Percentiles rank a stretch among this genome's conserved stretches.
phyloP scores from a whole-genome alignment of 2,888 invertebrate genomes.

The Agapostemon virescens region DNA sequence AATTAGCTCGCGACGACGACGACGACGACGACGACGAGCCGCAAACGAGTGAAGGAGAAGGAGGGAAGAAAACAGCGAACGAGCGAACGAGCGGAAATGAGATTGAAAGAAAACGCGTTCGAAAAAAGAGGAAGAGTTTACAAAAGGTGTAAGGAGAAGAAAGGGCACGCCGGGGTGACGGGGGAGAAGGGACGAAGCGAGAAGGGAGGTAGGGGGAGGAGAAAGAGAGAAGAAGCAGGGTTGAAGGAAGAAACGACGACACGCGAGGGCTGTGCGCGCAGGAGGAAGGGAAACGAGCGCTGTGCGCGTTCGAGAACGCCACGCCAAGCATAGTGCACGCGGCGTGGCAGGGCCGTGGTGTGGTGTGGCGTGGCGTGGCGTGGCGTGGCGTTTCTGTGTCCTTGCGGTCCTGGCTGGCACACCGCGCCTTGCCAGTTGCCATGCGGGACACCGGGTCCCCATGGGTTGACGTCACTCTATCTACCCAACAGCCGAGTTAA shows the following conservation, averaged over 20 bases:
- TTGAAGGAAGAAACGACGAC: conserved; percentile 42
- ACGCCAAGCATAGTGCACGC: conserved; percentile 13
- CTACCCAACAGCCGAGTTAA: conserved; percentile 73
- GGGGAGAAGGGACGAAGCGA: background rate
- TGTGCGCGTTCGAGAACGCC: conserved; percentile 21
- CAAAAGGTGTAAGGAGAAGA: conserved; percentile 48
- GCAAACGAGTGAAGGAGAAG: background rate
- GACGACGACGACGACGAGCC: background rate
- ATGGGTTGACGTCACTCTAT: conserved; percentile 73
- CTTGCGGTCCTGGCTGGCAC: conserved; percentile 63
- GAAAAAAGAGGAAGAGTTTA: conserved; percentile 45
- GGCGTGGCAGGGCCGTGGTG: no score
- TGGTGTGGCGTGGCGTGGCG: no score
- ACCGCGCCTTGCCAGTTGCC: conserved; percentile 70
- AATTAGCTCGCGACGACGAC: no score
- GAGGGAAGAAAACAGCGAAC: background rate
- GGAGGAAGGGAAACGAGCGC: conserved; percentile 23
- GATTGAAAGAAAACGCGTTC: conserved; percentile 50
- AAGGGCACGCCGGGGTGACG: conserved; percentile 11
- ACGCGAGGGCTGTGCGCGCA: conserved; percentile 45
- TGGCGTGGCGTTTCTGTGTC: conserved; percentile 66
- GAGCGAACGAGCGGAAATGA: conserved; percentile 40
- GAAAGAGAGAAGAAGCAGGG: conserved; percentile 1
- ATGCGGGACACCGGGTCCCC: conserved; percentile 70
- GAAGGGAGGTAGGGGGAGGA: background rate